A percentile compares a stretch with the other conserved stretches of the same genome.
Evolutionary conservation across 1,140 invertebrate species (phyloP).

Genomic region (Wasmannia auropunctata): DNA sequence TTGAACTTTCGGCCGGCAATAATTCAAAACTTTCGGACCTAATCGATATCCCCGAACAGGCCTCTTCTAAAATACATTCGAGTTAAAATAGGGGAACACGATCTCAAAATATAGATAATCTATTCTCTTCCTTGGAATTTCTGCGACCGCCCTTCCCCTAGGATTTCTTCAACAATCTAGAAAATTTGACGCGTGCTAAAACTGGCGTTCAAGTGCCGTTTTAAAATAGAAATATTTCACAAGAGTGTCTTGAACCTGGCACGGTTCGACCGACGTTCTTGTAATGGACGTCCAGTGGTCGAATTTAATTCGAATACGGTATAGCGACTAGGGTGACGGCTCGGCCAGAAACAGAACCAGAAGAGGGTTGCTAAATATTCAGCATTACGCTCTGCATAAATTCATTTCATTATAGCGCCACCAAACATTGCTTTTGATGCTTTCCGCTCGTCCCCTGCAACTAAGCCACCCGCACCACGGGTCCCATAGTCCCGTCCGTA

Average conservation of each 20-base stretch:
- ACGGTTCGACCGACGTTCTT: constrained; percentile 59
- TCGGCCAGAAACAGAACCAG: constrained; percentile 83
- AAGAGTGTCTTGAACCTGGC: constrained; percentile 57
- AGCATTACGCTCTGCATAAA: constrained; percentile 89
- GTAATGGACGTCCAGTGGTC: constrained; percentile 74
- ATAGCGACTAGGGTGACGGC: constrained; percentile 76
- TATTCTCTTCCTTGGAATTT: background rate
- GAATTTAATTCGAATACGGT: constrained; percentile 77
- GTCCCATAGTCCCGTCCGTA: constrained; percentile 74
- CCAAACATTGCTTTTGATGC: constrained; percentile 88
- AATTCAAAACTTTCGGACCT: constrained; percentile 67
- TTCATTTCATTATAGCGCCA: constrained; percentile 88
- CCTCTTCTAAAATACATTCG: constrained; percentile 11
- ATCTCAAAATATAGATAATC: constrained; percentile 22
- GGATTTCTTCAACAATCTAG: background rate
- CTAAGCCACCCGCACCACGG: constrained; percentile 79
- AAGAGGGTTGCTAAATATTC: constrained; percentile 87
- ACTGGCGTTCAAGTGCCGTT: background rate
- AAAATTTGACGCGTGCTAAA: background rate
- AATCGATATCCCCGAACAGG: background rate
- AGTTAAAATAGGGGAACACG: background rate
- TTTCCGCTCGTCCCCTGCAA: constrained; percentile 79
- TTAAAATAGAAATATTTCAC: constrained; percentile 57
- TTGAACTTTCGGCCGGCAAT: constrained; percentile 67
- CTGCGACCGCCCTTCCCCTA: too few relatives aligned